Conservation (phyloP, 2,113 vertebrate species). For the Chaetodon trifascialis region DNA sequence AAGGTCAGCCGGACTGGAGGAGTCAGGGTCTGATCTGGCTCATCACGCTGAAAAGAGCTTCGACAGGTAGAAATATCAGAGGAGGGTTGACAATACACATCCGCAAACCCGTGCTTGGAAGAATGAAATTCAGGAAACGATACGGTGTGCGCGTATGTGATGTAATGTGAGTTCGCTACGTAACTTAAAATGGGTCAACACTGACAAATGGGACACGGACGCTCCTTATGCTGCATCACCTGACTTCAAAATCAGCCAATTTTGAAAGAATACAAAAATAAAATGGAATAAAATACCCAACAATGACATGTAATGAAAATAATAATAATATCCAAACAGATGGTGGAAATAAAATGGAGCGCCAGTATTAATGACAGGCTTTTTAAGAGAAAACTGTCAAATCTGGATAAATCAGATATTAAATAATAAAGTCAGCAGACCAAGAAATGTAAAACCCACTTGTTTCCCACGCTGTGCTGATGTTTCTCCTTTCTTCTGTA, state of each 20-base stretch:
- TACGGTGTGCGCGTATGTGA: no score
- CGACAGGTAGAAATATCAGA: neutral
- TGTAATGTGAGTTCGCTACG: no score
- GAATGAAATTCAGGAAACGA: neutral
- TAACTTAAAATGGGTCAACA: no score
- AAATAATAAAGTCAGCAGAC: neutral
- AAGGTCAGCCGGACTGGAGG: slow-evolving; percentile 45
- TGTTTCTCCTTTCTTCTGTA: neutral
- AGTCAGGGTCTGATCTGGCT: slow-evolving; percentile 19
- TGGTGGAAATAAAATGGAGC: no score
- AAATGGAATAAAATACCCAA: neutral
- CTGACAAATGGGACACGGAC: no score
- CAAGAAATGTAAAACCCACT: neutral
- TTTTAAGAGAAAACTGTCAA: neutral
- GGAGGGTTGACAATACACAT: neutral
- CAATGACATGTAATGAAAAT: neutral
- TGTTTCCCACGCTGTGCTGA: neutral
- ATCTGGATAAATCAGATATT: neutral
- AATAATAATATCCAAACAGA: neutral
- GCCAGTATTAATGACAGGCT: neutral
- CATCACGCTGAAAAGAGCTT: neutral
- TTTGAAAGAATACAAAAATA: no score
- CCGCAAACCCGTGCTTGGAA: neutral
- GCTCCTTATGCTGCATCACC: no score
- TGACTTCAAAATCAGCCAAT: no score